Base-by-base conservation (phyloP, 2,888 invertebrate species). In the Linnaemya vulpina region DNA sequence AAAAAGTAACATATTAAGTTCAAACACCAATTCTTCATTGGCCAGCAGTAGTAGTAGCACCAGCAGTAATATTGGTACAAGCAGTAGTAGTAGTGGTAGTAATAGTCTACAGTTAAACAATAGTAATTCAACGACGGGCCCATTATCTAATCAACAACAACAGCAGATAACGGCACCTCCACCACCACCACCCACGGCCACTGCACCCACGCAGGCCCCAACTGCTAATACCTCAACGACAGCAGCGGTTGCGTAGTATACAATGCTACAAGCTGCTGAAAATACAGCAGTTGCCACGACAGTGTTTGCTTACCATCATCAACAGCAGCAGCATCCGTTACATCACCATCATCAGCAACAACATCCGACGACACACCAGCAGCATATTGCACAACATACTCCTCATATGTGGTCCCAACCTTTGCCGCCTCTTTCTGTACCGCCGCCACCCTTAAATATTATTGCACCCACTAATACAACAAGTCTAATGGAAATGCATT, bases 161-260 rank as follows among this genome's bases (percentile, higher is more conserved):
- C 79, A 62, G 49, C 89, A 76, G 35, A 89, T 89, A 71, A 84
- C 89, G 35, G 86, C 89, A 82, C 88, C 89, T 74, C 89, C 89
- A 71, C 89, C 89, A 70, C 89, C 89, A 67, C 88, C 90, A 75
- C 79, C 88, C 22, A 71, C 78, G 87, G 86, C 87, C 75, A 65
- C 87, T 71, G 84, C 87, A 77, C 84, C 87, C 84, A 86, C 87
- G 79, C 82, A 86, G 86, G 79, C 88, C 79, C 85, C 88, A 86
- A 88, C 88, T 76, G 87, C 89, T 86, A 87, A 89, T 86, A 89
- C 89, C 77, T 88, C 90, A 86, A 92, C 92, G 78, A 92, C 92
- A 46, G 91, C 92, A 83, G 92, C 92, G 87, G 92, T 92, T 92
- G 92, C 92, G 92, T 92, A 92, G 92, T 92, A 92, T 88, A 91